These are phyloP conservation scores for Malurus leucopterus DNA, from an alignment of 2,797 vertebrate species.

Conservation along the genomic window DNA sequence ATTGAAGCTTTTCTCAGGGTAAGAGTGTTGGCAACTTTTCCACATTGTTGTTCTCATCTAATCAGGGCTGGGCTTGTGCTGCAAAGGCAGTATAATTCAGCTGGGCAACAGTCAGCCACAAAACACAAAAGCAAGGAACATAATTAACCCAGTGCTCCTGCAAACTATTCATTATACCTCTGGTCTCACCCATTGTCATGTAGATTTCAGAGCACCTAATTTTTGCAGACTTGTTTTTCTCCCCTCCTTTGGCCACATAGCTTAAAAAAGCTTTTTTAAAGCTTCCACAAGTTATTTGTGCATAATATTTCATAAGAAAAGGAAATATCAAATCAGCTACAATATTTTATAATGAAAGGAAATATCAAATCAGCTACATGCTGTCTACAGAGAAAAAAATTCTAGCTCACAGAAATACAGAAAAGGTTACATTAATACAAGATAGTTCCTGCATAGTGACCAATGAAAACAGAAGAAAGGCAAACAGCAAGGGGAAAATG, in stretches of 20 bases:
- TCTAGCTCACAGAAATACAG: not conserved
- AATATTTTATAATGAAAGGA: not conserved
- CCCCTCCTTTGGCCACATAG: not conserved
- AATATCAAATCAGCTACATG: not conserved
- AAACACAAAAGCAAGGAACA: not conserved
- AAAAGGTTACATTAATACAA: slow-evolving; percentile 25
- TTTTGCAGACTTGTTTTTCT: not conserved
- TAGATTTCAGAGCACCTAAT: not conserved
- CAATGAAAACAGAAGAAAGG: not conserved
- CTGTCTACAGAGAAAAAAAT: not conserved
- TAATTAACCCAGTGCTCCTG: not conserved
- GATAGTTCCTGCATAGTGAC: not conserved
- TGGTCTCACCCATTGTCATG: not conserved
- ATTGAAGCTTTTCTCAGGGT: not conserved
- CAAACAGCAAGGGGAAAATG: not conserved
- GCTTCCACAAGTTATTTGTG: not conserved
- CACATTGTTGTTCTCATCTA: not conserved
- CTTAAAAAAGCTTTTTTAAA: not conserved
- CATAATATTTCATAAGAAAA: not conserved
- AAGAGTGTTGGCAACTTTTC: not conserved
- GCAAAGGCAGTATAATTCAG: not conserved
- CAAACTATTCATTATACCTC: not conserved
- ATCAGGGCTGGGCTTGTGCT: not conserved
- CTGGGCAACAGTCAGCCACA: not conserved
- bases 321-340: not conserved